A percentile compares a stretch with the other conserved stretches of the same genome.
Evolutionary conservation across 2,797 vertebrate genomes (phyloP).

Genomic region (Microctenopoma steveboyesi): DNA sequence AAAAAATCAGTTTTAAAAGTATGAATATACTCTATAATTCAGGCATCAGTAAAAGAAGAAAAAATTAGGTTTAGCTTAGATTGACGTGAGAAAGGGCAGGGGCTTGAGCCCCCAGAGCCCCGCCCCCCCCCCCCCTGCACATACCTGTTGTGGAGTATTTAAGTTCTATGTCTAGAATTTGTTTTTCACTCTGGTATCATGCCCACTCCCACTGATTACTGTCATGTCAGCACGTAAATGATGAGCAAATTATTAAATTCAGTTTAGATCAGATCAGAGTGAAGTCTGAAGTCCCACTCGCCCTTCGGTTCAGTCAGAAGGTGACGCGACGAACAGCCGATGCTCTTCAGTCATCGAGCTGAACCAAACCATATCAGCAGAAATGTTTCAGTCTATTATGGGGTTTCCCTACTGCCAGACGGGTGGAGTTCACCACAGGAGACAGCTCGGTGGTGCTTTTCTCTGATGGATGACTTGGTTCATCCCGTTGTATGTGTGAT

Average conservation of each 20-base stretch:
- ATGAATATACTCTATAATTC: no score
- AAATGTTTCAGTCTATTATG: conserved; percentile 27
- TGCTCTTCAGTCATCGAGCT: conserved; percentile 22
- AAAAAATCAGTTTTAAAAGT: no score
- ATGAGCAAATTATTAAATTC: conserved; percentile 38
- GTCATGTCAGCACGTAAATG: conserved; percentile 24
- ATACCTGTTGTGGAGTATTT: no score
- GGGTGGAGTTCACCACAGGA: conserved; percentile 29
- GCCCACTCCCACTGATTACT: not conserved
- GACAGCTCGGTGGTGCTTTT: conserved; percentile 13
- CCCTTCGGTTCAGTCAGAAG: conserved; percentile 2
- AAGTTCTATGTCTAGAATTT: no score
- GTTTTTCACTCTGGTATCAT: not conserved
- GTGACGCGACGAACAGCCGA: not conserved
- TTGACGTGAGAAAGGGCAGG: no score
- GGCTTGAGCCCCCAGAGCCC: no score
- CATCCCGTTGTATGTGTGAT: conserved; percentile 33
- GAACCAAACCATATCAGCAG: conserved; percentile 21
- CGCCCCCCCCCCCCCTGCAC: no score
- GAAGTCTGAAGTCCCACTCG: not conserved
- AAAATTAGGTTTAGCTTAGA: no score
- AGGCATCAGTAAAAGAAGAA: no score
- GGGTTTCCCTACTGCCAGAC: conserved; percentile 23
- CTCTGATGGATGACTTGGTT: conserved; percentile 42
- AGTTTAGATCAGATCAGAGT: conserved; percentile 50